Percentiles rank a stretch among this genome's conserved stretches.
Conservation (phyloP, 2,888 invertebrate genomes). For the Eristalinus aeneus region DNA sequence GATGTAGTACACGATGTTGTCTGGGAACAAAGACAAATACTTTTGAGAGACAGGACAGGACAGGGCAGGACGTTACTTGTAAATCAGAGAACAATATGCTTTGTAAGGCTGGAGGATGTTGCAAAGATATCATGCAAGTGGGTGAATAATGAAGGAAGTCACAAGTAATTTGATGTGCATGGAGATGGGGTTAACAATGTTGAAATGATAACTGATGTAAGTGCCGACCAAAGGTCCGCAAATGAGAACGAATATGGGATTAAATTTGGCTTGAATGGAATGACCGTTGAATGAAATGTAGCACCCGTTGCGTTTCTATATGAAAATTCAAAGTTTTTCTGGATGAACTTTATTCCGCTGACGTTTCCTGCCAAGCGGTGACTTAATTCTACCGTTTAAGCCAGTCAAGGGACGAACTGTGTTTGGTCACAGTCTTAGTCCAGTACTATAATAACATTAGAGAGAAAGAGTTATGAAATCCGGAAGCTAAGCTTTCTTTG, state of each 20-base stretch:
- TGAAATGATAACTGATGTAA: neutral
- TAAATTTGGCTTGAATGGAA: neutral
- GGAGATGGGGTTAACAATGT: neutral
- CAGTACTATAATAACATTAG: too few relatives aligned
- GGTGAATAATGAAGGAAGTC: neutral
- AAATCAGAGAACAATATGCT: neutral
- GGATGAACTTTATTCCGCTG: too few relatives aligned
- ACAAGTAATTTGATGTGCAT: neutral
- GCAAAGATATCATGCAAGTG: neutral
- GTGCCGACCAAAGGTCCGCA: neutral
- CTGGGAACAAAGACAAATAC: neutral
- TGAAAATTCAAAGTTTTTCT: too few relatives aligned
- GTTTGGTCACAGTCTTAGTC: too few relatives aligned
- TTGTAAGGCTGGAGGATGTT: neutral
- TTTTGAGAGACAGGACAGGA: neutral
- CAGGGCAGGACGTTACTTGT: neutral
- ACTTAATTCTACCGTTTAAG: too few relatives aligned
- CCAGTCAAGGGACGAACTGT: too few relatives aligned
- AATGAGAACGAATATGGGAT: neutral
- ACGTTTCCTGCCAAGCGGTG: too few relatives aligned
- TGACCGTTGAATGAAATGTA: neutral
- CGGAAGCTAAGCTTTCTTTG: too few relatives aligned
- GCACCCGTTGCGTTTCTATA: neutral
- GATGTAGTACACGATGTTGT: neutral
- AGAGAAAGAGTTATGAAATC: too few relatives aligned